These are phyloP conservation scores for Petrolisthes cinctipes DNA, from an alignment of 2,888 invertebrate species.

Conservation along the genomic window DNA sequence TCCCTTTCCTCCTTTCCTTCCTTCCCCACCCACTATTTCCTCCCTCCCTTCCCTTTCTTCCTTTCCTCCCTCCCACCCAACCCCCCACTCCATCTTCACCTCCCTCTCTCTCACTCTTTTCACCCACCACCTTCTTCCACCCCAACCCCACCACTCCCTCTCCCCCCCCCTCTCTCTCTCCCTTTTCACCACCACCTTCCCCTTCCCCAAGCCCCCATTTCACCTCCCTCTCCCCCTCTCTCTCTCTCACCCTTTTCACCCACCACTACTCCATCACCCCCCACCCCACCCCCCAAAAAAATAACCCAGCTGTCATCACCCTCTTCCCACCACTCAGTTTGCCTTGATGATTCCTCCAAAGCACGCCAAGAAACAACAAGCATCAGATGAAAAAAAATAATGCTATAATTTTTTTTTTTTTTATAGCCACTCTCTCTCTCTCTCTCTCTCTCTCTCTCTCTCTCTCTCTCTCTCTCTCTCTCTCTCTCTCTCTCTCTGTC, in stretches of 20 bases:
- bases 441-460: conserved; percentile 27
- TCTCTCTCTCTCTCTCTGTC: too few species aligned
- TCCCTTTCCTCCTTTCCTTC: neutral
- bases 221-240: neutral
- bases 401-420: neutral
- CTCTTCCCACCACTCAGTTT: neutral
- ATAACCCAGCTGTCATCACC: neutral
- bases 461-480: neutral
- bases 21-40: neutral
- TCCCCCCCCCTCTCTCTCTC: neutral
- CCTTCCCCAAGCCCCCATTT: too few species aligned
- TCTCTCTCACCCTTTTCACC: neutral
- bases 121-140: neutral
- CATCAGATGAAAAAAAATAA: neutral
- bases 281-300: neutral
- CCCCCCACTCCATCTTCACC: neutral
- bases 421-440: conserved; percentile 14
- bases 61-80: conserved; percentile 1
- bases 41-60: neutral
- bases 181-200: neutral
- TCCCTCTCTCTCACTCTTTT: neutral
- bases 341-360: neutral
- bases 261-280: neutral
- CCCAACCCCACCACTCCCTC: neutral
- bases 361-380: neutral